Evolutionary conservation across 2,797 vertebrate genomes (phyloP), one percentile per base, ranked within the genome.

Genomic region (Scolopax bukidnonensis): DNA sequence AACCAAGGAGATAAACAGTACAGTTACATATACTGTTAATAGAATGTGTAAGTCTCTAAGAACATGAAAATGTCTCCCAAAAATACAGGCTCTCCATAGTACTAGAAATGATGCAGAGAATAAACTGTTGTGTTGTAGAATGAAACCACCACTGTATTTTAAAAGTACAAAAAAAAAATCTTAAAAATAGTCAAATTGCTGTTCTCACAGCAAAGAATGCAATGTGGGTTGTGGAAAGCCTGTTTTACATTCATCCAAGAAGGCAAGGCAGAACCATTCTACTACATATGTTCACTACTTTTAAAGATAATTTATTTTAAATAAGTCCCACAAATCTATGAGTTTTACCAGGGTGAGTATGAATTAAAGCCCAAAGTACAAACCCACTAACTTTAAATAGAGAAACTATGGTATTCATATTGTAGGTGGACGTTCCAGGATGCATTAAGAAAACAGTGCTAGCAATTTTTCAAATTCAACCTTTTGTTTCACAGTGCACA

Each of bases 1-100:
- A 93, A 97, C 45, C 94, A 96, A 93, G 82, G 43, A 94, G 40
- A 95, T 50, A 95, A 91, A 95, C 27, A 82, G 16, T 2, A 32
- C 32, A n/a, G 80, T 97, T 95, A 95, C 36, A 51, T 40, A 53
- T 10, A 79, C 12, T 40, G 38, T 17, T 50, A 43, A 48, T n/a
- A 68, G n/a, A 73, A 74, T 2, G 15, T 10, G 0, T 14, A 65
- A 8, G 16, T 21, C 56, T 82, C 45, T n/a, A 77, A 59, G 51
- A 81, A 51, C 17, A 86, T 9, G 71, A 75, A 41, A 69, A 43
- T 36, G 57, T 68, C 23, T 51, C 45, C 38, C 11, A 36, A 47
- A 40, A 74, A 87, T 10, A 70, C 13, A 53, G 40, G 19, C 38
- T 92, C 43, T 54, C 21, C 28, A 65, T 8, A 36, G 16, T 43